Evolutionary conservation across 2,888 invertebrate genomes (phyloP).

Genomic region (Marasmarcha lunaedactyla): DNA sequence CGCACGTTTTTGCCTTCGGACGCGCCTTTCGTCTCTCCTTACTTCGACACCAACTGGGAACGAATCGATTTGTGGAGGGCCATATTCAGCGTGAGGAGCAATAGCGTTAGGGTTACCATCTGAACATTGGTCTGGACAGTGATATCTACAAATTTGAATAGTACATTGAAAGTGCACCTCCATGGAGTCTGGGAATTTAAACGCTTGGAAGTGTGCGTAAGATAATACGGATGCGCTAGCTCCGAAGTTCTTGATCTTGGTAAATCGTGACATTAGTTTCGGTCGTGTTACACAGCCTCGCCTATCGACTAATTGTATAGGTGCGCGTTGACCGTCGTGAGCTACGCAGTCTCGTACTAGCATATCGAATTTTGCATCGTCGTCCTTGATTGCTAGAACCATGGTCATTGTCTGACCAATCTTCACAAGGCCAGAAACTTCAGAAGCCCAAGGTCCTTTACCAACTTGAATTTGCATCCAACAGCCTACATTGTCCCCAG

Average conservation of each 20-base stretch:
- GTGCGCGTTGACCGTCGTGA: constrained; percentile 93
- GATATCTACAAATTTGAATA: constrained; percentile 92
- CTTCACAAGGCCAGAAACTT: constrained; percentile 93
- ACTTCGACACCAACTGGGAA: constrained; percentile 73
- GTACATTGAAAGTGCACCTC: constrained; percentile 97
- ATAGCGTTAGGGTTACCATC: constrained; percentile 66
- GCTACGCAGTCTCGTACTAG: constrained; percentile 94
- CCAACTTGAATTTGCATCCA: constrained; percentile 99
- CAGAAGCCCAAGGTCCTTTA: constrained; percentile 95
- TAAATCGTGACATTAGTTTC: constrained; percentile 93
- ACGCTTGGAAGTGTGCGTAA: constrained; percentile 94
- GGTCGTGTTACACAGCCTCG: constrained; percentile 92
- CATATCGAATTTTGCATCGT: constrained; percentile 96
- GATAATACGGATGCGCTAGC: constrained; percentile 92
- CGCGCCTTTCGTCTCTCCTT: constrained; percentile 79
- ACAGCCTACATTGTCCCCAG: constrained; percentile 95
- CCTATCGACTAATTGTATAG: constrained; percentile 93
- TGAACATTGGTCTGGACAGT: constrained; percentile 93
- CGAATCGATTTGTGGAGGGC: constrained; percentile 73
- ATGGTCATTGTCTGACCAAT: constrained; percentile 97
- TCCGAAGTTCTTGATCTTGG: constrained; percentile 95
- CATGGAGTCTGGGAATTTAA: constrained; percentile 96
- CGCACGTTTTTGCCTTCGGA: constrained; percentile 74
- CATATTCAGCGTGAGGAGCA: constrained; percentile 75
- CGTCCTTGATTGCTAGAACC: constrained; percentile 95